Base-by-base conservation (phyloP, 92 coral and sea anemone genomes). In the Micromussa lordhowensis region DNA sequence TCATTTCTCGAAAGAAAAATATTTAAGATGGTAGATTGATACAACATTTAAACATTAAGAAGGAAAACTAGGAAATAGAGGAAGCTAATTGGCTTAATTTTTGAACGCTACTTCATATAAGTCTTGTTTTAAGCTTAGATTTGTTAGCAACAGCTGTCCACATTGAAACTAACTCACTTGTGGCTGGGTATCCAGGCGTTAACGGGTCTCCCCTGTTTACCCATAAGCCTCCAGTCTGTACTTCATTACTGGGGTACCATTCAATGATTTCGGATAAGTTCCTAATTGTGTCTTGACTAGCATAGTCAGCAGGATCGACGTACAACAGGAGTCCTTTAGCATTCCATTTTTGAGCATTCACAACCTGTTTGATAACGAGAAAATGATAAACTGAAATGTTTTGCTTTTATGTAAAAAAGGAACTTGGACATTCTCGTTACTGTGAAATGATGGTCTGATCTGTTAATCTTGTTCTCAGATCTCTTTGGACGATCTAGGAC, bases 181-280 rank as follows among this genome's bases (percentile, higher is more conserved):
- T 92, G 16, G 98, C 96, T 28, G 99, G 98, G 84, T 91, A 91
- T 0, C 98, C 98, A 26, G 99, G 98, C 15, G 98, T 97, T 74
- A 95, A 86, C 16, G 98, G 97, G 63, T 97, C 98, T 66, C 98
- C 99, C 24, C 85, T 90, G n/a, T 85, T 93, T 82, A 58, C 88
- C 93, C 92, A 96, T 73, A 92, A 68, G 89, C 88, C 94, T 24
- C 96, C 95, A 31, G 95, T 77, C 69, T 93, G 98, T 40, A 90
- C 98, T 0, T 94, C 92, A 73, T 89, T 88, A 80, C 91, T 91
- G 40, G 99, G 89, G 26, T 95, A 92, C 95, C 96, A 93, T 32
- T 82, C 79, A 22, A 51, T 95, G 89, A 9, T 92, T 79, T 61
- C 89, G 88, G 79, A 91, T 73, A 30, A 75, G 78, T 6, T 95